Evolutionary conservation across 2,797 vertebrate genomes (phyloP), one percentile per base, ranked within the genome.

Genomic region (Odontamblyopus rebecca): DNA sequence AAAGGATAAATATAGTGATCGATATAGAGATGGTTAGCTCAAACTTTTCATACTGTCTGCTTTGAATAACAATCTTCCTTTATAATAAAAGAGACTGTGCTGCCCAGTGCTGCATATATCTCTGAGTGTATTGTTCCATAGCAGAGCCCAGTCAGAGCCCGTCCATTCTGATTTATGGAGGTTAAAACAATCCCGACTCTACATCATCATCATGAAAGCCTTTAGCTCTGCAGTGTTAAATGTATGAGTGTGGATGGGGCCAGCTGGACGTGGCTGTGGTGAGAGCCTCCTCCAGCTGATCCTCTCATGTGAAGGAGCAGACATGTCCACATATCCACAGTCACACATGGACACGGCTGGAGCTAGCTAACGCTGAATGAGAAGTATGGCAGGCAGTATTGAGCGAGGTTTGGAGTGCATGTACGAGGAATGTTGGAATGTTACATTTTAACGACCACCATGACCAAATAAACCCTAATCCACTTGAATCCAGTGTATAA

Each of bases 151-250:
- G 26, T 35, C 15, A 50, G 63, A 11, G 32, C 29, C 62, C 56
- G 50, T 26, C 54, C 63, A 4, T 44, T 8, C 1, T 26, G 61
- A 70, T 70, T 78, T 70, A 56, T 78, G 80, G 60, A 76, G 81
- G 73, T 77, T 74, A 81, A 85, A 81, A 78, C 70, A 81, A 77
- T 76, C 73, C 50, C 27, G 41, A 15, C 68, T 61, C 76, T 62
- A 72, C 70, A 69, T 80, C 76, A 86, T 79, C 68, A 75, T 4
- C 4, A 75, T 79, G 44, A 81, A 85, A 86, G 66, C 71, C 77
- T 77, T 74, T 75, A 70, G 69, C 70, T 68, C 65, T 74, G 2
- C 73, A 72, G 77, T 68, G 65, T 64, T 62, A 70, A 62, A 68
- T 66, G 65, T 61, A 71, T 61, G 51, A 70, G 68, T 67, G 70